phyloP scores from a whole-genome alignment of 2,797 vertebrate genomes.

The Menidia menidia region DNA sequence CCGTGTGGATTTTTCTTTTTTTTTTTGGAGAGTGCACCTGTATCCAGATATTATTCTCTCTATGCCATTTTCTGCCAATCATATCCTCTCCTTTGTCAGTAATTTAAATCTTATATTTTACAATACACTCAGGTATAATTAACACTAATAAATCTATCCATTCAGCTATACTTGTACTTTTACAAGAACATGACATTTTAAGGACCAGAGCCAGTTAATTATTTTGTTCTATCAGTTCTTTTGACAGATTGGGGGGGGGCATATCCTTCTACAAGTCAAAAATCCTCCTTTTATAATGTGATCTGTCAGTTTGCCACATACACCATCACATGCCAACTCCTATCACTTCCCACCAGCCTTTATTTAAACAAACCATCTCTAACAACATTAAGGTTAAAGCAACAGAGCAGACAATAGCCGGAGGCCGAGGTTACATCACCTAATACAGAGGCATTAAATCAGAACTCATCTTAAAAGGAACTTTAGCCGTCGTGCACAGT shows the following conservation, averaged over 20 bases:
- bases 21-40: constrained; percentile 21
- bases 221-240: no score
- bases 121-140: no score
- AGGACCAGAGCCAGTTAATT: background rate
- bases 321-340: background rate
- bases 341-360: constrained; percentile 8
- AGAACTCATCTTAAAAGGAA: background rate
- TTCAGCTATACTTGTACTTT: no score
- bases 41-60: constrained; percentile 14
- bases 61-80: background rate
- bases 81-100: constrained; percentile 11
- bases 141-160: no score
- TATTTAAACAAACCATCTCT: background rate
- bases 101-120: background rate
- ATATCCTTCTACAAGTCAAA: no score
- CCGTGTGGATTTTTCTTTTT: constrained; percentile 21
- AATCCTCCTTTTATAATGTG: background rate
- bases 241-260: no score
- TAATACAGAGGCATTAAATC: constrained; percentile 6
- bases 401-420: constrained; percentile 30
- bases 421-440: constrained; percentile 6
- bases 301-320: background rate
- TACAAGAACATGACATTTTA: no score
- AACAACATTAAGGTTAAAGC: constrained; percentile 21
- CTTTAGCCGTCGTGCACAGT: background rate